Evolutionary conservation across 2,113 vertebrate genomes (phyloP), one percentile per base, ranked within the genome.

Genomic region (Dromiciops gliroides): DNA sequence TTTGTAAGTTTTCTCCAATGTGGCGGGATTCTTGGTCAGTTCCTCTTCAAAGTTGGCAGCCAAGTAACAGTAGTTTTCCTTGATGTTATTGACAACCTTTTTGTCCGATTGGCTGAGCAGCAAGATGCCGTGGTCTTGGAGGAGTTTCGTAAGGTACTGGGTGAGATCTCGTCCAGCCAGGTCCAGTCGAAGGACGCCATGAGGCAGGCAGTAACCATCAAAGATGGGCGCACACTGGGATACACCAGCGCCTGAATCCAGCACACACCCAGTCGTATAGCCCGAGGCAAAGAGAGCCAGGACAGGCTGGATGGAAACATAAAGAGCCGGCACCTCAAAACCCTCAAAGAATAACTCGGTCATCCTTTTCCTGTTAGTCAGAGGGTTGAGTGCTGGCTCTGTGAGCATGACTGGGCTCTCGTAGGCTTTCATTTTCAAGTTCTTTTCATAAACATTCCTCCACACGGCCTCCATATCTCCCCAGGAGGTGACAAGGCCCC

Each of bases 71-170:
- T 0, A 16, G 3, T 91, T 98, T 96, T 98, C 94, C 91, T 98
- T 97, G 14, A 95, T 98, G 51, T 96, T 95, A 16, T 9, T 25
- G 0, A 97, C 90, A 47, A 94, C 97, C 89, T 97, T 96, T 91
- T 96, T 96, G 91, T 98, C 96, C 11, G 95, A 48, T 93, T 97
- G 56, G 51, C 97, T 96, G 94, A 98, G 97, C 97, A 98, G 97
- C 97, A 97, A 98, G 97, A 98, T 31, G 50, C 97, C 92, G 0
- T 93, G 95, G 96, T 98, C 97, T 96, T 98, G 98, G 98, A 99
- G 97, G 95, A 99, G 98, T 97, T 92, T 91, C 93, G 97, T 98
- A 97, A 98, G 91, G 83, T 98, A 98, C 95, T 96, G 98, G 96
- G 98, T 98, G 95, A 99, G 97, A 60, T 98, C 98, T 26, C 96